Base-by-base conservation (phyloP, 2,113 vertebrate genomes). In the Odocoileus hemionus region DNA sequence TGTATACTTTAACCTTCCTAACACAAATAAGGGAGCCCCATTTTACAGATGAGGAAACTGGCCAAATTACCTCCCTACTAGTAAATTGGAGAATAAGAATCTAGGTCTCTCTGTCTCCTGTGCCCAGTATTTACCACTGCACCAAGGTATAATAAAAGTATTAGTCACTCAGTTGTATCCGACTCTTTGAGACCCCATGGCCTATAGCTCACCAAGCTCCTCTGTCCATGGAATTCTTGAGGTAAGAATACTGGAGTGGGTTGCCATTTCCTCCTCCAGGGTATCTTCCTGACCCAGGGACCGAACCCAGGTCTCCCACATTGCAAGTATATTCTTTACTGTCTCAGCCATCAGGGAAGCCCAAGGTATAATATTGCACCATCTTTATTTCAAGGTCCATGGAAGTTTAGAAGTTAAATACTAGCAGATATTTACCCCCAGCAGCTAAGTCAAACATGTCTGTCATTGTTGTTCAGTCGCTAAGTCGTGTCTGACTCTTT, bases 31-130 rank as follows among this genome's bases (percentile, higher is more conserved):
- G 30, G 3, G 54, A 89, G 17, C 12, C 11, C 3, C 26, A 83
- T 90, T 89, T 94, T 82, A 94, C 26, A 83, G 50, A 61, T 61
- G 26, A 95, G 45, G 25, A 97, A 87, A 87, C 21, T 86, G 33
- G 3, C 26, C 47, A 94, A 96, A 89, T 95, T 89, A 47, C 39
- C 30, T 83, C 28, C 25, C 21, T 39, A 33, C 36, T 58, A 88
- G 26, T 52, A 85, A 85, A 57, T 58, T 28, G 36, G 28, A 79
- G 33, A 87, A 94, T 21, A 14, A 8, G 36, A 85, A 94, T 88
- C 84, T 83, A 50, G 83, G 67, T 16, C n/a, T 57, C 61, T 91
- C 52, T 80, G 28, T 89, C 23, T 47, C n/a, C 25, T 82, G 55
- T 23, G 23, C 17, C 57, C 21, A 30, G 14, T 91, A 78, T 95